phyloP scores from a whole-genome alignment of 2,113 vertebrate genomes.

The Semnornis frantzii region DNA sequence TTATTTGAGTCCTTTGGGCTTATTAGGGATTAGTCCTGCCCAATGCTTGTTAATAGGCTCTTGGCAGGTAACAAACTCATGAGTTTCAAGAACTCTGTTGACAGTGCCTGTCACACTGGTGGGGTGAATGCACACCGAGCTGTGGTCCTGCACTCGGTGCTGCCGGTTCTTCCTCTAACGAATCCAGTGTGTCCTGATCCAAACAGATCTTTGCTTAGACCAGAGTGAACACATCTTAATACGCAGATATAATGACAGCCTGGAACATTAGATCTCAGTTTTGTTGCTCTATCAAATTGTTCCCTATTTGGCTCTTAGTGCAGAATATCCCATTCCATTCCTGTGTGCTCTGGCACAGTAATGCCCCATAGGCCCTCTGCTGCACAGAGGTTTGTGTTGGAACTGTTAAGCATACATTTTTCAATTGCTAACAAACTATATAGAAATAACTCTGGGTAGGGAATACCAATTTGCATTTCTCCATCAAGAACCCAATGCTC shows the following conservation, averaged over 20 bases:
- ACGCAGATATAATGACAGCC: not conserved
- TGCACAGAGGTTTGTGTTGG: not conserved
- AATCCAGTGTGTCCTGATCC: not conserved
- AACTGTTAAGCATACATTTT: not conserved
- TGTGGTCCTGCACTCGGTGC: not conserved
- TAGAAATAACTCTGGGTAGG: not conserved
- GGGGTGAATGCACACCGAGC: not conserved
- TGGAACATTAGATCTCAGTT: not conserved
- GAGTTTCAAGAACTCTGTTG: not conserved
- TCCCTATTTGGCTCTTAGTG: not conserved
- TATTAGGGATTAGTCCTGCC: not conserved
- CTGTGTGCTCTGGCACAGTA: not conserved
- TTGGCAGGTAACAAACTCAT: not conserved
- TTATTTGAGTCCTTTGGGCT: not conserved
- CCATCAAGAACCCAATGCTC: not conserved
- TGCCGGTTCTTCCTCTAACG: not conserved
- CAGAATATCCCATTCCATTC: not conserved
- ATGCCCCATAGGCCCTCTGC: not conserved
- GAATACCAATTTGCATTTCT: not conserved
- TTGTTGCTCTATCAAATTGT: not conserved
- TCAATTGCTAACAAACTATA: not conserved
- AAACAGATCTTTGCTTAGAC: not conserved
- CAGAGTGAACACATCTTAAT: not conserved
- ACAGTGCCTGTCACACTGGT: fast-evolving
- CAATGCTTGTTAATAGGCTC: not conserved